A percentile compares a stretch with the other conserved stretches of the same genome.
phyloP scores from a whole-genome alignment of 2,113 vertebrate genomes.

The Meriones unguiculatus region DNA sequence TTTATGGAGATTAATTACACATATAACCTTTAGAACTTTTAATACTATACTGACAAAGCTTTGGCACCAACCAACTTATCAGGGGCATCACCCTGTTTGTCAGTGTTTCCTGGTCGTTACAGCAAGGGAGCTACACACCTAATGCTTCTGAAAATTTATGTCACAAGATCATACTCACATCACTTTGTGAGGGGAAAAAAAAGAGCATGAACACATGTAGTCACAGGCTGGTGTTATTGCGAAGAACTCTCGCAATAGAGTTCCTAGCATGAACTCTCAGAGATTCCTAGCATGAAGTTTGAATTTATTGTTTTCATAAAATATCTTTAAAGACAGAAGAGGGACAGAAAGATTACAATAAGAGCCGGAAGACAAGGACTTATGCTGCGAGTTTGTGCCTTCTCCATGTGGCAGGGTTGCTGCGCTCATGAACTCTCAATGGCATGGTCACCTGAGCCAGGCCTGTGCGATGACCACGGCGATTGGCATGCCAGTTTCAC shows the following conservation, averaged over 20 bases:
- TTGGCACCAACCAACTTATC: not conserved
- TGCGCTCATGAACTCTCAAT: not conserved
- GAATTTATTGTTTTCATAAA: not conserved
- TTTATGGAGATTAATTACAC: not conserved
- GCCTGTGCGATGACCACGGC: not conserved
- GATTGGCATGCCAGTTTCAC: not conserved
- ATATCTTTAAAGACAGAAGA: not conserved
- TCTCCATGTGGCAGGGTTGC: not conserved
- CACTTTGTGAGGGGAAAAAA: not conserved
- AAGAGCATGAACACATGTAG: not conserved
- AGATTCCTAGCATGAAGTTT: not conserved
- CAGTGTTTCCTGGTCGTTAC: not conserved
- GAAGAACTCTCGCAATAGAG: not conserved
- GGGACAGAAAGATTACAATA: not conserved
- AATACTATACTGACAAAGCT: not conserved
- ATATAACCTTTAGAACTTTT: slow-evolving; percentile 10
- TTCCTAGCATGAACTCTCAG: not conserved
- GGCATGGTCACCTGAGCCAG: not conserved
- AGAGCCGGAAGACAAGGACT: not conserved
- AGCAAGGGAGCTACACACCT: not conserved
- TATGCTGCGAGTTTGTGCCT: no score
- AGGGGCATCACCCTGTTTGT: not conserved
- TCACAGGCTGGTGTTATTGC: not conserved
- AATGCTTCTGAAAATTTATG: not conserved
- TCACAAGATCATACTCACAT: not conserved